Evolutionary conservation across 2,888 invertebrate genomes (phyloP).

Genomic region (Strigamia maritima): DNA sequence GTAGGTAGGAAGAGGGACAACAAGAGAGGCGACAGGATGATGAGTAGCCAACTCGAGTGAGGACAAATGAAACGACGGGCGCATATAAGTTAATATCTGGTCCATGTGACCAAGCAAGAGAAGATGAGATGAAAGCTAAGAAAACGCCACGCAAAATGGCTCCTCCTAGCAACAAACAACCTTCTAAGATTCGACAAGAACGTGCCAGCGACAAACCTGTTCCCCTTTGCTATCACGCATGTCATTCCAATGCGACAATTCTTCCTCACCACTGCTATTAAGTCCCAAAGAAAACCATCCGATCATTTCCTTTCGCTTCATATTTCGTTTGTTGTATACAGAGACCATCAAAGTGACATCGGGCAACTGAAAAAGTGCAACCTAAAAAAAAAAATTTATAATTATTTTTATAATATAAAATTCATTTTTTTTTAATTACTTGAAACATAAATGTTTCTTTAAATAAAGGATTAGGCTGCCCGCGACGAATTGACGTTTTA

Average conservation of each 20-base stretch:
- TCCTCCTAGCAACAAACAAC: conserved; percentile 25
- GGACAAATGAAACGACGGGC: conserved; percentile 34
- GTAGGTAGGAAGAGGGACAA: conserved; percentile 31
- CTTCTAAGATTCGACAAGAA: conserved; percentile 65
- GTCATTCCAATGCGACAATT: conserved; percentile 88
- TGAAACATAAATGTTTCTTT: conserved; percentile 96
- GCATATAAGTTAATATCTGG: conserved; percentile 25
- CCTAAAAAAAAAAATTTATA: conserved; percentile 57
- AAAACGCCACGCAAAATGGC: conserved; percentile 53
- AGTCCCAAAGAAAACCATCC: conserved; percentile 94
- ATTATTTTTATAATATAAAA: background rate
- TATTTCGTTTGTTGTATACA: conserved; percentile 84
- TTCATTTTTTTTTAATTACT: conserved; percentile 57
- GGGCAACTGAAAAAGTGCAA: conserved; percentile 88
- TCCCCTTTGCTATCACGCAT: conserved; percentile 80
- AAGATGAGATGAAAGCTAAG: conserved; percentile 80
- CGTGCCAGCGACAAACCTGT: conserved; percentile 91
- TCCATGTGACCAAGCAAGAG: conserved; percentile 52
- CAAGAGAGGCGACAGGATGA: conserved; percentile 22
- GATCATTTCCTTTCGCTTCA: conserved; percentile 93
- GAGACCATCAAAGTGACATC: conserved; percentile 93
- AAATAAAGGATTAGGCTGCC: conserved; percentile 91
- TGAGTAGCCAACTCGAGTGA: conserved; percentile 16
- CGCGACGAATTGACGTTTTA: conserved; percentile 85
- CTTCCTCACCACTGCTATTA: conserved; percentile 87